Evolutionary conservation across 2,797 vertebrate species (phyloP).

Genomic region (Melopsittacus undulatus): DNA sequence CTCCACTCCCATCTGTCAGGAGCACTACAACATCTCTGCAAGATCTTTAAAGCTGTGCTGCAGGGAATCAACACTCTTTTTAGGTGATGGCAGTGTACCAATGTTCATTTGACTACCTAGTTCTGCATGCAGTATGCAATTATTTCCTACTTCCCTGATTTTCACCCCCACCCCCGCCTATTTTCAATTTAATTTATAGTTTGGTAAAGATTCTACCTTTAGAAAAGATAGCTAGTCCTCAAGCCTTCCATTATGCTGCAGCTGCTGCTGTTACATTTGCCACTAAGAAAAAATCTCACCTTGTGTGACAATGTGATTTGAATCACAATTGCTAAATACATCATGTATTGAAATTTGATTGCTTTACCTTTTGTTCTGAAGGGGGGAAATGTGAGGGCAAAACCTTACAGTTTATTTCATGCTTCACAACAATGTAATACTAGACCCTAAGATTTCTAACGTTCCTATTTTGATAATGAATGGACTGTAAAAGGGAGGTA

Average conservation of each 20-base stretch:
- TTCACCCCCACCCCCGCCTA: not conserved
- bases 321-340: conserved; percentile 49
- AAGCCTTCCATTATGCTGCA: conserved; percentile 49
- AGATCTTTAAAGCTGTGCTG: conserved; percentile 3
- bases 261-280: conserved; percentile 49
- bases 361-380: conserved; percentile 23
- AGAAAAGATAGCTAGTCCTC: conserved; percentile 58
- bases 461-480: conserved; percentile 56
- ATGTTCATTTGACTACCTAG: conserved; percentile 61
- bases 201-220: conserved; percentile 60
- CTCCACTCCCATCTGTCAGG: not conserved
- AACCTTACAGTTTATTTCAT: conserved; percentile 65
- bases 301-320: conserved; percentile 49
- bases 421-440: conserved; percentile 68
- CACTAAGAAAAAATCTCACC: conserved; percentile 34
- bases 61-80: conserved; percentile 30
- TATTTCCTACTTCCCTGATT: conserved; percentile 31
- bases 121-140: conserved; percentile 19
- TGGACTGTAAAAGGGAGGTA: conserved; percentile 68
- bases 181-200: conserved; percentile 50
- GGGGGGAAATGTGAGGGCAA: conserved; percentile 24
- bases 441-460: conserved; percentile 47
- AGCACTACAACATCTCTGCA: not conserved
- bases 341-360: conserved; percentile 32
- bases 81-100: conserved; percentile 27